Conservation (phyloP, 2,888 invertebrate genomes). For the Agapostemon virescens region DNA sequence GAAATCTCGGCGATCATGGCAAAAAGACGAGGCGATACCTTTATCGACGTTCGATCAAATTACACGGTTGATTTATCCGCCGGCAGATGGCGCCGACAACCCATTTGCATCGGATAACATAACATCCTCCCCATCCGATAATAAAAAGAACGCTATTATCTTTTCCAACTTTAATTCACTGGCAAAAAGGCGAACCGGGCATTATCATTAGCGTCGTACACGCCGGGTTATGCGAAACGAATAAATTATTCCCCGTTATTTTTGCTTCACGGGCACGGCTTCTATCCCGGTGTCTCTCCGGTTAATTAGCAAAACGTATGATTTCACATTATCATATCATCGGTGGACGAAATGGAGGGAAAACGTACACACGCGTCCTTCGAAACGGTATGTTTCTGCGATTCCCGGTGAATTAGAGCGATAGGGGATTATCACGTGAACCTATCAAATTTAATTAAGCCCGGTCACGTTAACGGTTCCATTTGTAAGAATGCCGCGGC, state of each 20-base stretch:
- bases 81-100: constrained; percentile 42
- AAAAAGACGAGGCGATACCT: neutral
- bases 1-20: neutral
- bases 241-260: constrained; percentile 19
- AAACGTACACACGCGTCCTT: constrained; percentile 17
- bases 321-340: constrained; percentile 41
- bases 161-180: neutral
- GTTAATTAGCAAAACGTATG: constrained; percentile 45
- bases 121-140: neutral
- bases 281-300: constrained; percentile 12
- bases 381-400: constrained; percentile 9
- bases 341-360: constrained; percentile 4
- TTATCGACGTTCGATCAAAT: constrained; percentile 46
- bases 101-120: constrained; percentile 5
- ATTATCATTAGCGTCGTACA: neutral
- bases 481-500: constrained; percentile 12
- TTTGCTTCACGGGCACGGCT: neutral
- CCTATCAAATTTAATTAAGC: constrained; percentile 46
- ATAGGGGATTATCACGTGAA: constrained; percentile 29
- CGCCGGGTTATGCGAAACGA: neutral
- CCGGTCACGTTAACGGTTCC: constrained; percentile 29
- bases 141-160: neutral
- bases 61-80: neutral
- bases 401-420: constrained; percentile 33
- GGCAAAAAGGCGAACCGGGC: neutral